These are phyloP conservation scores for Lepidurus arcticus DNA, from an alignment of 1,140 invertebrate species.

Conservation along the genomic window DNA sequence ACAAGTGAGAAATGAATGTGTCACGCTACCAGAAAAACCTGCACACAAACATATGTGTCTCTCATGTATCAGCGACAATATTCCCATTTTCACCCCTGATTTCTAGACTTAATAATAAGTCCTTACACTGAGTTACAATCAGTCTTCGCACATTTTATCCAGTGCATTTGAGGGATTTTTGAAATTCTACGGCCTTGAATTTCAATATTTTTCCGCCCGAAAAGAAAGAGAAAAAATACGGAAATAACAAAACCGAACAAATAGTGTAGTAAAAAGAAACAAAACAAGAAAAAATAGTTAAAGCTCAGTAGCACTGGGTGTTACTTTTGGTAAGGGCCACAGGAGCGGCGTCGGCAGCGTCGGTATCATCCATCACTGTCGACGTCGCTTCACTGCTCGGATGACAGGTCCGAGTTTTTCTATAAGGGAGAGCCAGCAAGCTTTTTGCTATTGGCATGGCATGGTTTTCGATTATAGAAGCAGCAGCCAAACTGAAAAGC, in stretches of 20 bases:
- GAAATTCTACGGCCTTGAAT: not conserved
- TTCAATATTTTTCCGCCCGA: not conserved
- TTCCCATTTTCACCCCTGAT: not conserved
- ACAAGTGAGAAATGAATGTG: slow-evolving; percentile 22
- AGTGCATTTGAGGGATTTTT: too few species aligned
- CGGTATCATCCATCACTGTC: slow-evolving; percentile 21
- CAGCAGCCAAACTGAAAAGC: slow-evolving; percentile 5
- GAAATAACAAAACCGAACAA: not conserved
- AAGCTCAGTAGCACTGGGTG: not conserved
- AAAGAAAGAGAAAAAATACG: not conserved
- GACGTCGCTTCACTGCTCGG: slow-evolving; percentile 17
- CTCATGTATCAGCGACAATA: slow-evolving; percentile 1
- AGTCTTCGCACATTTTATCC: too few species aligned
- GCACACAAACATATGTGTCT: not conserved
- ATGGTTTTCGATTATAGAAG: slow-evolving; percentile 16
- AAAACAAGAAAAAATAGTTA: not conserved
- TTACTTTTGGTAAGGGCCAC: slow-evolving; percentile 10
- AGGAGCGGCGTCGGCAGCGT: slow-evolving; percentile 19
- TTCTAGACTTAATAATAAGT: not conserved
- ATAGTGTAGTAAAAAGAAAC: not conserved
- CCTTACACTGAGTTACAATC: too few species aligned
- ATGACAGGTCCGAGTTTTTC: slow-evolving; percentile 21
- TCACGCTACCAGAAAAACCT: slow-evolving; percentile 2
- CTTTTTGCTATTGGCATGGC: slow-evolving; percentile 3
- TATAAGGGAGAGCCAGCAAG: not conserved